These are phyloP conservation scores for Calycopis cecrops DNA, from an alignment of 1,140 invertebrate genomes.

Conservation along the genomic window DNA sequence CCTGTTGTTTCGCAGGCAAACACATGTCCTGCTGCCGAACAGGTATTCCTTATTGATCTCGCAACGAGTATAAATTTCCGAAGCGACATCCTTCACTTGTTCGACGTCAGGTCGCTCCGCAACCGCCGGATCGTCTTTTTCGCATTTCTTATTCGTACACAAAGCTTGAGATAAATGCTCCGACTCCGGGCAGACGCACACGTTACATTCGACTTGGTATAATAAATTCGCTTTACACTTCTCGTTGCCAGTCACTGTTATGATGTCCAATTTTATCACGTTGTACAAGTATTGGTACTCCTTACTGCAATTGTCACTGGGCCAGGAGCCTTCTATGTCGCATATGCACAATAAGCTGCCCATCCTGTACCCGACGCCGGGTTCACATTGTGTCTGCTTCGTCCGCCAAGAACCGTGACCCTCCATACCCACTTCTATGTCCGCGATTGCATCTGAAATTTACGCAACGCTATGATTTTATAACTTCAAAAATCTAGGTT, in stretches of 20 bases:
- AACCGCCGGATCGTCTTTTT: constrained; percentile 35
- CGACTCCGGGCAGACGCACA: constrained; percentile 46
- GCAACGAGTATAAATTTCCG: constrained; percentile 48
- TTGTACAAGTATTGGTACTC: constrained; percentile 41
- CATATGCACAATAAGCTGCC: constrained; percentile 44
- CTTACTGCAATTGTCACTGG: constrained; percentile 53
- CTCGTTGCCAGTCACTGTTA: constrained; percentile 23
- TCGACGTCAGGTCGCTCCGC: constrained; percentile 8
- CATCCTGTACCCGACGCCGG: constrained; percentile 42
- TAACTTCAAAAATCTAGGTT: no score
- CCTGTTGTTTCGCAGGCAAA: constrained; percentile 52
- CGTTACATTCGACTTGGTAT: constrained; percentile 50
- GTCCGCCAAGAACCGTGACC: constrained; percentile 54
- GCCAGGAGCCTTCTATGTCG: constrained; percentile 56
- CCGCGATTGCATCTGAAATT: constrained; percentile 44
- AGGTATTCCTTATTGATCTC: constrained; percentile 31
- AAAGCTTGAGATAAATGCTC: constrained; percentile 35
- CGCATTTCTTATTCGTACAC: constrained; percentile 49
- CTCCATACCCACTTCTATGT: constrained; percentile 57
- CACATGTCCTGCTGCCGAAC: constrained; percentile 43
- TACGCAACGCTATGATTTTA: background rate
- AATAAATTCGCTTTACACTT: constrained; percentile 44
- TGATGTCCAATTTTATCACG: constrained; percentile 32
- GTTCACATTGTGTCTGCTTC: constrained; percentile 30
- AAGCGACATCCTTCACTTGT: background rate